Base-by-base conservation (phyloP, 1,140 invertebrate genomes). In the Leucophenga varia region DNA sequence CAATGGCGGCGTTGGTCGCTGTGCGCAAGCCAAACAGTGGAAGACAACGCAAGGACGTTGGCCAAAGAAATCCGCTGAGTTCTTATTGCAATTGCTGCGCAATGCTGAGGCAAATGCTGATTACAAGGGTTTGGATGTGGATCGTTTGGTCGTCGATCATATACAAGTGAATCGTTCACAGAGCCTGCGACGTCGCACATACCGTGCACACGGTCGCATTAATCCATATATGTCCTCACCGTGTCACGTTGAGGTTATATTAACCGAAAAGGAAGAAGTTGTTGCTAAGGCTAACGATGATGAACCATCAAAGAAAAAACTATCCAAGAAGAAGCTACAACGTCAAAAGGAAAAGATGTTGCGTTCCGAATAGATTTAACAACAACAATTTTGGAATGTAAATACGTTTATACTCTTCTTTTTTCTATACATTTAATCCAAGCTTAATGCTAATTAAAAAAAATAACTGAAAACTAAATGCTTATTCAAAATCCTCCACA, bases 201-300 rank as follows among this genome's bases (percentile, higher is more conserved):
- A 99, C 81, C 87, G 97, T 79, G 97, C 97, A 59, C 97, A 99
- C 77, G 97, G 97, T 81, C 87, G 97, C 70, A 99, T 99, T 75
- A 99, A 99, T 77, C 97, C 97, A 28, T 99, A 97, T 82, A 98
- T 99, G 96, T 97, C 93, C 53, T 96, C 91, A 25, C 97, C 97
- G 7, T 99, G 95, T 76, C 97, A 99, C 81, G 94, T 99, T 74
- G 97, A 99, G 79, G 86, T 99, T 25, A 94, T 97, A 64, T 81
- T 99, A 28, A 89, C 91, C 30, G 97, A 99, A 78, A 93, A 94
- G 65, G 95, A 98, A 78, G 88, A 95, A 67, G 86, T 92, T 32
- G 93, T 97, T n/a, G 84, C 92, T 1, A 93, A 94, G 75, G 83
- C 84, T 0, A 78, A 84, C 12, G 90, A 89, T 36, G 90, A 93